phyloP scores from a whole-genome alignment of 2,888 invertebrate genomes.

The Eupeodes luniger region DNA sequence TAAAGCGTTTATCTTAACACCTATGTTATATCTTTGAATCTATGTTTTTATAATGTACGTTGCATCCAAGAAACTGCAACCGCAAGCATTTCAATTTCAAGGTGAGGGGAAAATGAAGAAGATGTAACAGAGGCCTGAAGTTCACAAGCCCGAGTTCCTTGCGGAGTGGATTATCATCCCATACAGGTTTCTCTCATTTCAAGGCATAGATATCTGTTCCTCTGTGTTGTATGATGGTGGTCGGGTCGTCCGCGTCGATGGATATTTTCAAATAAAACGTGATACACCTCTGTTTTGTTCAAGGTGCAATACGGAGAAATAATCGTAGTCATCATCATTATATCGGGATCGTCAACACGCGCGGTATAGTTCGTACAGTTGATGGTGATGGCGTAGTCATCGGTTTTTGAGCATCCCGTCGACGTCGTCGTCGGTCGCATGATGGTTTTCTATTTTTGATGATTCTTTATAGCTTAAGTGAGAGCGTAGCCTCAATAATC shows the following conservation, averaged over 20 bases:
- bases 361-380: not conserved
- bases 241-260: not conserved
- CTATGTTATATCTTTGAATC: constrained; percentile 12
- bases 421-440: too few species aligned
- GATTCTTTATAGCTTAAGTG: constrained; percentile 29
- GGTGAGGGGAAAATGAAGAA: constrained; percentile 24
- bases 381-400: constrained; percentile 1
- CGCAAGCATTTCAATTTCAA: not conserved
- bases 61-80: constrained; percentile 26
- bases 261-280: constrained; percentile 52
- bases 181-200: constrained; percentile 37
- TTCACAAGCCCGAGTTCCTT: constrained; percentile 23
- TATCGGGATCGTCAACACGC: constrained; percentile 68
- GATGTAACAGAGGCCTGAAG: constrained; percentile 24
- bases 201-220: not conserved
- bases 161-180: constrained; percentile 3
- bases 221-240: constrained; percentile 16
- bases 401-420: too few species aligned
- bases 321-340: constrained; percentile 71
- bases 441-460: constrained; percentile 25
- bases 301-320: constrained; percentile 63
- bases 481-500: constrained; percentile 61
- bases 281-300: constrained; percentile 48
- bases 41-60: not conserved
- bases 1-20: constrained; percentile 59